phyloP scores from a whole-genome alignment of 2,113 vertebrate genomes.

The Oryzias javanicus region DNA sequence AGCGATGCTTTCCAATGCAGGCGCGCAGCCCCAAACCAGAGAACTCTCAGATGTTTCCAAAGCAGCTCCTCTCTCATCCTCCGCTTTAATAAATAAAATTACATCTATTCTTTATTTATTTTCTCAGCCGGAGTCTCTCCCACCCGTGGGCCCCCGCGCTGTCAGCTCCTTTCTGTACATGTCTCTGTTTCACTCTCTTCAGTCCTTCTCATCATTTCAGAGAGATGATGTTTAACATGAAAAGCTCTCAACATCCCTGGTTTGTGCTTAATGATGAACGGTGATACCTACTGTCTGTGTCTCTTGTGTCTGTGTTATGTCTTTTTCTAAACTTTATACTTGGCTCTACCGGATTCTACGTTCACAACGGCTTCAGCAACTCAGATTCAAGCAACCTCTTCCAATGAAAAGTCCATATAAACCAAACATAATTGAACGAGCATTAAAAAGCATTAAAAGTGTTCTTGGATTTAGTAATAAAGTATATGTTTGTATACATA shows the following conservation, averaged over 20 bases:
- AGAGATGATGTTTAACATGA: slow-evolving; percentile 52
- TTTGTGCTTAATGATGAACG: slow-evolving; percentile 49
- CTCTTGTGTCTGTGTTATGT: slow-evolving; percentile 7
- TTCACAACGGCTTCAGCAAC: no score
- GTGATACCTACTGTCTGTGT: slow-evolving; percentile 56
- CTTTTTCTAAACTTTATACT: slow-evolving; percentile 14
- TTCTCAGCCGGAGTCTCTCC: slow-evolving; percentile 1
- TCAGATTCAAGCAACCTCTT: no score
- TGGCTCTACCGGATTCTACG: slow-evolving; percentile 3
- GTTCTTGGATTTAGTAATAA: no score
- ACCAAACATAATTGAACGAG: no score
- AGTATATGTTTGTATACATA: no score
- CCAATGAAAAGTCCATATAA: no score
- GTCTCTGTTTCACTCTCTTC: slow-evolving; percentile 53
- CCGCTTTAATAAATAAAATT: slow-evolving; percentile 58
- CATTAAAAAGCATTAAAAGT: no score
- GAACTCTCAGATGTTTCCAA: slow-evolving; percentile 38
- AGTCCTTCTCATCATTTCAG: slow-evolving; percentile 54
- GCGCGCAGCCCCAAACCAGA: slow-evolving; percentile 18
- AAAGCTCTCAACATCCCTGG: slow-evolving; percentile 49
- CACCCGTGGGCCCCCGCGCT: slow-evolving; percentile 15
- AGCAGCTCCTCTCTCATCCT: slow-evolving; percentile 13
- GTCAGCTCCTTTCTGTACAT: slow-evolving; percentile 31
- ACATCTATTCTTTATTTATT: slow-evolving; percentile 54
- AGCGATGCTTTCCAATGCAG: slow-evolving; percentile 58